Evolutionary conservation across 1,140 invertebrate genomes (phyloP).

Genomic region (Ooceraea biroi): DNA sequence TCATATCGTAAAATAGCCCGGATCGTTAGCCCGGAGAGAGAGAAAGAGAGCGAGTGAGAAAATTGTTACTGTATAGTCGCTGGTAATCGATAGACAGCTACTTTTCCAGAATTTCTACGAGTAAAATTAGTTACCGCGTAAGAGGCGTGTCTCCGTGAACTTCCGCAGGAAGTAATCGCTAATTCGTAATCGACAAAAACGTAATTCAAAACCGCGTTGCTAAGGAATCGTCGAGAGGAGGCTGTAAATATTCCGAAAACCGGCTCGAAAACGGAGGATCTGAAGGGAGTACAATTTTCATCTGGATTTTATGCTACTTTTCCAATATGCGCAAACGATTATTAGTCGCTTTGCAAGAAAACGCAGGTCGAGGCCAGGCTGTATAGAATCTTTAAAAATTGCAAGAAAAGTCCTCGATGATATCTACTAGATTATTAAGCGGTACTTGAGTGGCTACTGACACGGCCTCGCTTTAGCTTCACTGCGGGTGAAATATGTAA

Average conservation of each 20-base stretch:
- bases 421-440: not conserved
- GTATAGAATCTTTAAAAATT: not conserved
- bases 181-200: constrained; percentile 28
- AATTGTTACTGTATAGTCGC: constrained; percentile 64
- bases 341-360: not conserved
- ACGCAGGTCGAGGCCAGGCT: not conserved
- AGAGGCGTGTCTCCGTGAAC: constrained; percentile 33
- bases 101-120: constrained; percentile 71
- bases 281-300: constrained; percentile 53
- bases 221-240: constrained; percentile 31
- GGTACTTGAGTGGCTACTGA: constrained; percentile 8
- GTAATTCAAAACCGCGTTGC: constrained; percentile 31
- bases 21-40: not conserved
- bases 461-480: not conserved
- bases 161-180: constrained; percentile 31
- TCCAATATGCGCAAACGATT: not conserved
- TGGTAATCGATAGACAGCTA: constrained; percentile 62
- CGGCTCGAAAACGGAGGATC: not conserved
- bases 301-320: not conserved
- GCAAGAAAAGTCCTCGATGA: not conserved
- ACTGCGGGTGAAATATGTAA: not conserved
- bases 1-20: constrained; percentile 37
- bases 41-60: constrained; percentile 19
- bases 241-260: constrained; percentile 62
- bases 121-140: constrained; percentile 53